phyloP scores from a whole-genome alignment of 2,797 vertebrate species.

The Peromyscus aztecus region DNA sequence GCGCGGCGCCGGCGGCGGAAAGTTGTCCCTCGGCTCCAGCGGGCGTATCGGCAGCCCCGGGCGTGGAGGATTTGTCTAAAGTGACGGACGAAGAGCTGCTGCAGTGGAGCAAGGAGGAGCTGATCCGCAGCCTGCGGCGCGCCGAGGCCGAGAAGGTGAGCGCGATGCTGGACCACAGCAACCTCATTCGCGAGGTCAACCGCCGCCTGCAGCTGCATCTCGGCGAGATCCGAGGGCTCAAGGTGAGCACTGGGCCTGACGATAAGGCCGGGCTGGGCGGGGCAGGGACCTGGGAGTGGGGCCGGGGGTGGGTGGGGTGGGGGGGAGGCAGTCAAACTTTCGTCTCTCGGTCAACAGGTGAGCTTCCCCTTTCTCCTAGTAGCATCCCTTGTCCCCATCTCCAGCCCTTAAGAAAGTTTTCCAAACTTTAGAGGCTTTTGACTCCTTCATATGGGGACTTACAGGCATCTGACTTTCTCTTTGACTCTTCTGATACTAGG shows the following conservation, averaged over 20 bases:
- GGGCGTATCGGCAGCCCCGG: slow-evolving; percentile 36
- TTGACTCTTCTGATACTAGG: neutral
- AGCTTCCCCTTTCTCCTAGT: neutral
- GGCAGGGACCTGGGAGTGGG: neutral
- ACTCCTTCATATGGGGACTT: neutral
- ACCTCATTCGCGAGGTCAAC: slow-evolving; percentile 98
- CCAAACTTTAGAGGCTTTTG: slow-evolving; percentile 68
- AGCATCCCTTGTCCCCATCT: neutral
- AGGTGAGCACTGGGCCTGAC: slow-evolving; percentile 89
- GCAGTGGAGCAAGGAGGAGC: slow-evolving; percentile 96
- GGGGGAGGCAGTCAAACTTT: slow-evolving; percentile 36
- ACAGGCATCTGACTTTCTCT: neutral
- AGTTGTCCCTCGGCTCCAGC: slow-evolving; percentile 75
- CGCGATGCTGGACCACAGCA: slow-evolving; percentile 97
- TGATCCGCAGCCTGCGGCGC: slow-evolving; percentile 94
- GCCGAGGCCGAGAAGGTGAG: slow-evolving; percentile 96
- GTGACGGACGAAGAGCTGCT: slow-evolving; percentile 95
- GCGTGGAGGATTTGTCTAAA: slow-evolving; percentile 94
- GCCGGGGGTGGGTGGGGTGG: too few relatives aligned
- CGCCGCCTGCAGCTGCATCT: slow-evolving; percentile 97
- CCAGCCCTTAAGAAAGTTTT: slow-evolving; percentile 74
- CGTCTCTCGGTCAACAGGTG: slow-evolving; percentile 64
- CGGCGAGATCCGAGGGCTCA: slow-evolving; percentile 96
- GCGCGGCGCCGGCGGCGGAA: slow-evolving; percentile 82
- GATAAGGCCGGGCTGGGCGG: neutral